These are phyloP conservation scores for Nomada flava DNA, from an alignment of 2,888 invertebrate species.

Conservation along the genomic window DNA sequence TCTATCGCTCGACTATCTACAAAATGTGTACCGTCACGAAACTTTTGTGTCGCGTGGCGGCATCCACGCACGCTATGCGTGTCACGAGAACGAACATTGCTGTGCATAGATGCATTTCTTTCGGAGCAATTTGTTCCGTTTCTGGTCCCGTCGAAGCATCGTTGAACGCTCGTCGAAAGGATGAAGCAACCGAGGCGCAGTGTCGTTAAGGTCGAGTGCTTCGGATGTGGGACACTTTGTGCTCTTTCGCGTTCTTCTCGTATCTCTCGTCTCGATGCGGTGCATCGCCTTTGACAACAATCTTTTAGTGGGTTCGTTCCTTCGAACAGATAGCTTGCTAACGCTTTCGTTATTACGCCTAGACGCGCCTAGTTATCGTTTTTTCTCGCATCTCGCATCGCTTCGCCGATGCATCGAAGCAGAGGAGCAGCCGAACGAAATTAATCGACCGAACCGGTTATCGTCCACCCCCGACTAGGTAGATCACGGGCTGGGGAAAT, in stretches of 20 bases:
- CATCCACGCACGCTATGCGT: background rate
- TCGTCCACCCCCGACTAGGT: background rate
- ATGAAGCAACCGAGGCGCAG: slow-evolving; percentile 55
- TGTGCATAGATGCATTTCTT: slow-evolving; percentile 40
- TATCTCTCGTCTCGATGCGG: background rate
- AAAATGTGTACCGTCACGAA: slow-evolving; percentile 6
- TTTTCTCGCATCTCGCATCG: background rate
- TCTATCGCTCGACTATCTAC: slow-evolving; percentile 37
- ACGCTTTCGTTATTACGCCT: slow-evolving; percentile 18
- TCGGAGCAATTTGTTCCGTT: slow-evolving; percentile 64
- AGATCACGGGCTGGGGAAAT: background rate
- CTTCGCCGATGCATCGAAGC: background rate
- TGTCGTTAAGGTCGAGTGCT: slow-evolving; percentile 70
- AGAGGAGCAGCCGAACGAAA: background rate
- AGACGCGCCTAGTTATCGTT: slow-evolving; percentile 14
- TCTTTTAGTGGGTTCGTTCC: background rate
- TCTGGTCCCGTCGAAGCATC: slow-evolving; percentile 62
- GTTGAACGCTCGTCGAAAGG: slow-evolving; percentile 68
- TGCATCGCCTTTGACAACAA: slow-evolving; percentile 28
- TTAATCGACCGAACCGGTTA: slow-evolving; percentile 10
- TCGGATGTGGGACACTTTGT: slow-evolving; percentile 68
- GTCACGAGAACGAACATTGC: slow-evolving; percentile 1
- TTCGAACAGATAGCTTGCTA: slow-evolving; percentile 1
- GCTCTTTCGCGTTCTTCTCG: slow-evolving; percentile 25
- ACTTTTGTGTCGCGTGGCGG: background rate